Evolutionary conservation across 1,140 invertebrate species (phyloP), one percentile per base, ranked within the genome.

Genomic region (Helicorthomorpha holstii): DNA sequence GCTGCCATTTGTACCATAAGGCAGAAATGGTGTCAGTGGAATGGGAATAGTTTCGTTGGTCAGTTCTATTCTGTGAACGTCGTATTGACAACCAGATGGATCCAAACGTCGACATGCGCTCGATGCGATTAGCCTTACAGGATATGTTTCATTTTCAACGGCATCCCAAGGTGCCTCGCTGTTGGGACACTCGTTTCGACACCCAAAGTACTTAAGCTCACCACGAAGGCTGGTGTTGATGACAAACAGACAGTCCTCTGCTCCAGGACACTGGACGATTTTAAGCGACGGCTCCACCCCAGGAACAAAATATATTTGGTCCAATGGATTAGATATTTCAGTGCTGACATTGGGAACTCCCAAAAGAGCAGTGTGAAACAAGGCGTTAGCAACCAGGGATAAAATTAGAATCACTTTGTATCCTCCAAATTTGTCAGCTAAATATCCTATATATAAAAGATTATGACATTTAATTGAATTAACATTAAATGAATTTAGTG

Each of bases 321-420:
- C 42, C 25, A 26, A 41, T 1, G 54, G 48, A 48, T 46, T 27
- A 2, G 48, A 51, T 24, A 48, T 51, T 12, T 10, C n/a, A 21
- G 16, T 50, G 16, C n/a, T 4, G 48, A 21, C 26, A 4, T 4
- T n/a, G 4, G 47, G 64, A 10, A 84, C 68, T 47, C 85, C 65
- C 3, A 83, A 63, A 23, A 85, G 66, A 0, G 80, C 77, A 16
- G 79, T 77, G 1, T 65, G 65, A 12, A 81, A 82, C 24, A 80
- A 80, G 22, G 81, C 60, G 14, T 71, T 71, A 38, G 81, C 82
- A 49, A 82, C 79, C 27, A 82, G 54, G 14, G 81, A 74, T 25
- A 57, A 45, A 54, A 85, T 60, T 38, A 85, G 61, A 44, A 84
- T 66, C 23, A 55, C 48, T 80, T 61, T 62, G 49, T 66, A 66